Evolutionary conservation across 2,888 invertebrate genomes (phyloP).

Genomic region (Amiota communis): DNA sequence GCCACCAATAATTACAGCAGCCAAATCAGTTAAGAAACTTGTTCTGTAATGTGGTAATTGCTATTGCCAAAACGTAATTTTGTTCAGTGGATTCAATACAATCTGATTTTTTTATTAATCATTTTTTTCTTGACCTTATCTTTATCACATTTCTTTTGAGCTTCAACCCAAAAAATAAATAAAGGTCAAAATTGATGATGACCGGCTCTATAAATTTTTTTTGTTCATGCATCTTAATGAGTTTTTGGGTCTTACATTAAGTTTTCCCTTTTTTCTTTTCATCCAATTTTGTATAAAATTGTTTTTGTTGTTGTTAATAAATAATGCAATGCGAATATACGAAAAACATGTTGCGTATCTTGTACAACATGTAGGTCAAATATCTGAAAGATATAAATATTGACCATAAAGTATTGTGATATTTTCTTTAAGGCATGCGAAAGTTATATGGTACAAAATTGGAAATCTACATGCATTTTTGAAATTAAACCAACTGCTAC

Average conservation of each 20-base stretch:
- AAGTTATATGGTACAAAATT: not conserved
- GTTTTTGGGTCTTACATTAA: constrained; percentile 3
- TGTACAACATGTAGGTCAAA: constrained; percentile 26
- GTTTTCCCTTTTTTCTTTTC: constrained; percentile 8
- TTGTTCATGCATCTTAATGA: constrained; percentile 22
- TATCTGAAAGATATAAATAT: constrained; percentile 6
- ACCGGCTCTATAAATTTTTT: not conserved
- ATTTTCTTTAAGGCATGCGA: no score
- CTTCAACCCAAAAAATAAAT: no score
- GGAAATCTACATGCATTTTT: constrained; percentile 28
- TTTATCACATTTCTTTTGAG: not conserved
- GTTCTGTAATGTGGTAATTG: constrained; percentile 10
- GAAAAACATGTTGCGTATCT: constrained; percentile 8
- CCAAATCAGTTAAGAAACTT: constrained; percentile 28
- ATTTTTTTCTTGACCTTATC: not conserved
- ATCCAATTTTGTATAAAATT: not conserved
- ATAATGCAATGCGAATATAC: constrained; percentile 17
- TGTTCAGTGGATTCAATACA: no score
- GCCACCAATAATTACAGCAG: constrained; percentile 1
- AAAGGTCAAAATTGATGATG: not conserved
- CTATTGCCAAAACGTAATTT: not conserved
- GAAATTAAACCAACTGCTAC: constrained; percentile 18
- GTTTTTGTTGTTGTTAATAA: constrained; percentile 8
- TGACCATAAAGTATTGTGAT: not conserved
- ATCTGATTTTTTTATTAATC: not conserved